Evolutionary conservation across 2,888 invertebrate genomes (phyloP), one percentile per base, ranked within the genome.

Genomic region (Xanthia togata): DNA sequence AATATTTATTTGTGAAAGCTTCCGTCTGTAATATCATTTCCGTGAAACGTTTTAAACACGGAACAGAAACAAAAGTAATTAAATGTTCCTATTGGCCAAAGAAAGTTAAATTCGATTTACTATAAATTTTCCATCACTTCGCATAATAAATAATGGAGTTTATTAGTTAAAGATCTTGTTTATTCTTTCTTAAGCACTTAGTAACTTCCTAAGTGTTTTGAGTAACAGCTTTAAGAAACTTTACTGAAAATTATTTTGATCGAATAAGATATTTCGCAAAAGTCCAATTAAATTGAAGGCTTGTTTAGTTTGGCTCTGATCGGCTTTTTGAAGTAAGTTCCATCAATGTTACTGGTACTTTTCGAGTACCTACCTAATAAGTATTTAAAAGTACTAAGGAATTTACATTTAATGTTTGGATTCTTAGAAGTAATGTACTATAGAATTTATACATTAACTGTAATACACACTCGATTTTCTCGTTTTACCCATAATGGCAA

Each of bases 131-230:
- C 70, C 67, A 82, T 69, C 64, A 74, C 69, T 76, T 50, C 63
- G 70, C 44, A 35, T 76, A 70, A 65, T 83, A 82, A 83, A 85
- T 83, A 82, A 82, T 59, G 60, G 68, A 82, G 53, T 78, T 75
- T 76, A 76, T 70, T 74, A 57, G 53, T 70, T 69, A 75, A 72
- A 82, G n/a, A 73, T 73, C 83, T 86, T 83, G 86, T 84, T 86
- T 82, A 84, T 86, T 86, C 70, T 83, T 83, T 78, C 70, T 63
- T 62, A 82, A 86, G 74, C 74, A 68, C 78, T 82, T 70, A 20
- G 57, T 71, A 83, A 83, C 86, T 83, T 76, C 73, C 60, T 76
- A 77, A 86, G 73, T 70, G 67, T 68, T 79, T 44, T 41, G 65
- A 70, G 59, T 63, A 82, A 75, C 82, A 78, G 83, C 86, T 82